phyloP scores from a whole-genome alignment of 2,888 invertebrate species.

The Odontomyia ornata region DNA sequence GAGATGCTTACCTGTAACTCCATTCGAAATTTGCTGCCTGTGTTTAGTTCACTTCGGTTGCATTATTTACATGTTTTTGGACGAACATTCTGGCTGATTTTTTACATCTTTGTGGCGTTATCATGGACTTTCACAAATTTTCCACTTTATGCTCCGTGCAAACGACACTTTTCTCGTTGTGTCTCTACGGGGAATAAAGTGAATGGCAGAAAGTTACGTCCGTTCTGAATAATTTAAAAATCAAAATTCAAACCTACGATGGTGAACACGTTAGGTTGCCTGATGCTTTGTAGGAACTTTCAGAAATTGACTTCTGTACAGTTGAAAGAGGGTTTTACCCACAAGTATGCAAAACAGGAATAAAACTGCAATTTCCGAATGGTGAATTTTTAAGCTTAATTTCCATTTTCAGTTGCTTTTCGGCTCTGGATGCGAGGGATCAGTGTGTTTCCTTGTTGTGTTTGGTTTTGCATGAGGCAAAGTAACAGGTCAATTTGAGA shows the following conservation, averaged over 20 bases:
- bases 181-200: background rate
- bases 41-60: background rate
- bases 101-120: background rate
- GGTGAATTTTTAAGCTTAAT: background rate
- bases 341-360: background rate
- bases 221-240: conserved; percentile 34
- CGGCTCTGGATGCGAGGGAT: background rate
- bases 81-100: background rate
- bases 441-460: too few relatives aligned
- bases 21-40: background rate
- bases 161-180: conserved; percentile 16
- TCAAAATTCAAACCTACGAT: conserved; percentile 2
- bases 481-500: too few relatives aligned
- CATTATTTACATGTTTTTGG: conserved; percentile 13
- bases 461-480: too few relatives aligned
- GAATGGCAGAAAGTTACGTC: conserved; percentile 10
- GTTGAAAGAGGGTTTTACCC: background rate
- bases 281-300: background rate
- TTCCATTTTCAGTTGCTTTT: background rate
- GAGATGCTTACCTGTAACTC: conserved; percentile 7
- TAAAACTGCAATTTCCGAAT: conserved; percentile 1
- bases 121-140: background rate
- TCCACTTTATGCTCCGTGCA: background rate
- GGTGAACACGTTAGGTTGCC: background rate
- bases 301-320: background rate